These are phyloP conservation scores for Drosophila leontia DNA, from an alignment of 1,140 invertebrate genomes.

Conservation along the genomic window DNA sequence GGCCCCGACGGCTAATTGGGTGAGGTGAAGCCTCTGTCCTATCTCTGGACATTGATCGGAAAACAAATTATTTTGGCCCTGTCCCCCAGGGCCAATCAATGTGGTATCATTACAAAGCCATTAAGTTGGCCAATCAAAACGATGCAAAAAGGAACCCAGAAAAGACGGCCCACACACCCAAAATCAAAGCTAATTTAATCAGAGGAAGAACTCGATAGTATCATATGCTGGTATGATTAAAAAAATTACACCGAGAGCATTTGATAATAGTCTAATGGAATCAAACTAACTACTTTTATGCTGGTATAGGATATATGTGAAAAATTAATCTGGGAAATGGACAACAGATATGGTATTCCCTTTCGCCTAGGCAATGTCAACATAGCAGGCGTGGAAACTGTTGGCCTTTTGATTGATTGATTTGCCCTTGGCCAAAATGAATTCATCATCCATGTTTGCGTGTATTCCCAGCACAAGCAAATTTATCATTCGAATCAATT, in stretches of 20 bases:
- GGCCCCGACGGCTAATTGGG: slow-evolving; percentile 57
- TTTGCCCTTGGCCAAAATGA: slow-evolving; percentile 58
- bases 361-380: slow-evolving; percentile 8
- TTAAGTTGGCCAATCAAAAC: slow-evolving; percentile 69
- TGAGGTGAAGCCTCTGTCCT: slow-evolving; percentile 46
- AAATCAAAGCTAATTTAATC: slow-evolving; percentile 62
- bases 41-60: slow-evolving; percentile 47
- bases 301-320: slow-evolving; percentile 22
- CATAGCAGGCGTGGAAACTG: slow-evolving; percentile 29
- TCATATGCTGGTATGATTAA: slow-evolving; percentile 31
- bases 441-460: slow-evolving; percentile 67
- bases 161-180: slow-evolving; percentile 4
- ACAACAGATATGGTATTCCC: slow-evolving; percentile 16
- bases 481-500: slow-evolving; percentile 30
- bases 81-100: slow-evolving; percentile 55
- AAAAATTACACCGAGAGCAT: slow-evolving; percentile 32
- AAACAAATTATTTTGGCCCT: slow-evolving; percentile 42
- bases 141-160: slow-evolving; percentile 55
- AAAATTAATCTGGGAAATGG: slow-evolving; percentile 4
- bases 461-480: slow-evolving; percentile 22
- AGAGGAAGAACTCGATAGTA: slow-evolving; percentile 23
- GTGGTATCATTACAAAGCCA: slow-evolving; percentile 72
- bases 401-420: slow-evolving; percentile 63
- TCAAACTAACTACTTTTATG: slow-evolving; percentile 2
- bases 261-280: slow-evolving; percentile 49